These are phyloP conservation scores for Nowickia ferox DNA, from an alignment of 2,888 invertebrate species.

Conservation along the genomic window DNA sequence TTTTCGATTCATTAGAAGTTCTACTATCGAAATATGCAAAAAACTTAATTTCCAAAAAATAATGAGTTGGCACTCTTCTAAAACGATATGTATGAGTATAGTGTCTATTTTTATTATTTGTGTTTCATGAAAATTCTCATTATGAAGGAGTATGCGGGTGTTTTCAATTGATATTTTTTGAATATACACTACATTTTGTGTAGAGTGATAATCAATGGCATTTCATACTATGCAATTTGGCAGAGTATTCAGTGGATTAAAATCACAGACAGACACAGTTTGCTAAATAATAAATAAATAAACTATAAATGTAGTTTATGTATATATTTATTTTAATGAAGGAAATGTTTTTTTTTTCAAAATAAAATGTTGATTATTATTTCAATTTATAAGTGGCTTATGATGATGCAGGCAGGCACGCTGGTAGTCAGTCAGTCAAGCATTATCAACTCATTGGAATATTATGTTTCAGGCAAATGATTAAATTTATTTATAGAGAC, in stretches of 20 bases:
- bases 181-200: neutral
- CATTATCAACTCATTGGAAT: neutral
- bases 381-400: constrained; percentile 19
- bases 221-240: constrained; percentile 36
- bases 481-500: neutral
- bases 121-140: neutral
- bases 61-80: too few relatives aligned
- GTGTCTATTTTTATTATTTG: neutral
- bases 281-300: constrained; percentile 24
- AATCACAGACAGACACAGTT: constrained; percentile 18
- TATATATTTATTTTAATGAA: neutral
- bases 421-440: too few relatives aligned
- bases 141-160: constrained; percentile 42
- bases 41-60: too few relatives aligned
- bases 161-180: constrained; percentile 5
- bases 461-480: constrained; percentile 1
- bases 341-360: constrained; percentile 44
- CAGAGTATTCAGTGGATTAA: constrained; percentile 56
- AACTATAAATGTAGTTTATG: constrained; percentile 1
- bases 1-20: too few relatives aligned
- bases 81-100: too few relatives aligned
- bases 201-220: constrained; percentile 12
- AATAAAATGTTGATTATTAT: constrained; percentile 22
- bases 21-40: too few relatives aligned
- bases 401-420: neutral